Evolutionary conservation across 1,140 invertebrate species (phyloP).

Genomic region (Caenorhabditis latens): DNA sequence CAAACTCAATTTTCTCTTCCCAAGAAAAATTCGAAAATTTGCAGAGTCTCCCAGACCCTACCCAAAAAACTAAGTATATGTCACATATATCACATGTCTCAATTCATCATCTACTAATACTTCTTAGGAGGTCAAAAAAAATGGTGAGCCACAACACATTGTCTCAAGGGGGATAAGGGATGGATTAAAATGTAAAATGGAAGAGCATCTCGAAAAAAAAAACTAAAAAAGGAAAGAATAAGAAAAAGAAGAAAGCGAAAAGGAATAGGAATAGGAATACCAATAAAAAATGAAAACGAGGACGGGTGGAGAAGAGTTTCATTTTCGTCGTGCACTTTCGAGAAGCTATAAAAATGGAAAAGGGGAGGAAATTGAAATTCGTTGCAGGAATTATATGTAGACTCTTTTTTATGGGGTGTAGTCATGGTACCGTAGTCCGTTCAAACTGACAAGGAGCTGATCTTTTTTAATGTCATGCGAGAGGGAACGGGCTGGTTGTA

Average conservation of each 20-base stretch:
- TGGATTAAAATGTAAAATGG: not conserved
- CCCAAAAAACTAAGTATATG: no score
- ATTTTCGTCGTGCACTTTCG: not conserved
- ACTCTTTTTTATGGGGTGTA: no score
- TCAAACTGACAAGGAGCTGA: no score
- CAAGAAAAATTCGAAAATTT: no score
- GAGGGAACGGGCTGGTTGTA: no score
- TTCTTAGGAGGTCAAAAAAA: constrained; percentile 31
- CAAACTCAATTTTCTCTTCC: no score
- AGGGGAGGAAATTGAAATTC: no score
- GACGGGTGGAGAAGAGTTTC: not conserved
- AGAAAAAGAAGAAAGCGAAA: no score
- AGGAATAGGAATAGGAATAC: not conserved
- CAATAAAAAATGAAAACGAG: not conserved
- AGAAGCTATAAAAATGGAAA: not conserved
- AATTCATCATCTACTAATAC: constrained; percentile 7
- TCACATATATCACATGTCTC: not conserved
- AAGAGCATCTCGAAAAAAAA: not conserved
- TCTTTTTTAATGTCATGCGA: no score
- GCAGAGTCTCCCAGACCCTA: no score
- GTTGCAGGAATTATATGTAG: no score
- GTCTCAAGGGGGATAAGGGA: not conserved
- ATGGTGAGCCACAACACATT: not conserved
- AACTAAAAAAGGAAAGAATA: not conserved
- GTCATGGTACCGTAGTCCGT: no score